phyloP scores from a whole-genome alignment of 2,797 vertebrate species.

The Gastrophryne carolinensis region DNA sequence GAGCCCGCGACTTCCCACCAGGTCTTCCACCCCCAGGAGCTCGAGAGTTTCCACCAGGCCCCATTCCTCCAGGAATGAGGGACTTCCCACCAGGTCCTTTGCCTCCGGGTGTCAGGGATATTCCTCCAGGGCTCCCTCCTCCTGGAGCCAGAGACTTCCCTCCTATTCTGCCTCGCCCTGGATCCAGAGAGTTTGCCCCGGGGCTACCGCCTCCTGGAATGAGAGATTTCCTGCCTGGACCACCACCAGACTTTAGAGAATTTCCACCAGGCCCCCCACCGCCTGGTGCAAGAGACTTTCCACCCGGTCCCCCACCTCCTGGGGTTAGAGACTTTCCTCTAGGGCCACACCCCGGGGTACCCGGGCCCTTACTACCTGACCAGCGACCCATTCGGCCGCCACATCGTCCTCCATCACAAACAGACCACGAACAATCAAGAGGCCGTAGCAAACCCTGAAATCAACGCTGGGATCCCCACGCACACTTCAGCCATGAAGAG shows the following conservation, averaged over 20 bases:
- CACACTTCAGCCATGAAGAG: conserved; percentile 45
- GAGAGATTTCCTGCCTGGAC: conserved; percentile 27
- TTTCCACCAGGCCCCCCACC: conserved; percentile 23
- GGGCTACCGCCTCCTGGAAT: not conserved
- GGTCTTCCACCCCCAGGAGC: conserved; percentile 5
- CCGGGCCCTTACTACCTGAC: not conserved
- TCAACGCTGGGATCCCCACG: conserved; percentile 5
- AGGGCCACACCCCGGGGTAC: conserved; percentile 49
- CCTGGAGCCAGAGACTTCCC: conserved; percentile 22
- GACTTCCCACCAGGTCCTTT: conserved; percentile 21
- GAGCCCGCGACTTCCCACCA: not conserved
- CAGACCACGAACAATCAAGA: conserved; percentile 58
- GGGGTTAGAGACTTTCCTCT: conserved; percentile 65
- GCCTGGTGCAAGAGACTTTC: conserved; percentile 31
- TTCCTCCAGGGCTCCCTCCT: not conserved
- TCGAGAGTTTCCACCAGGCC: not conserved
- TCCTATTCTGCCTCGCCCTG: not conserved
- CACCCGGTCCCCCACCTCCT: conserved; percentile 55
- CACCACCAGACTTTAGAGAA: conserved; percentile 52
- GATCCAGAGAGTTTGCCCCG: not conserved
- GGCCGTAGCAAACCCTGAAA: conserved; percentile 59
- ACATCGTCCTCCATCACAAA: conserved; percentile 27
- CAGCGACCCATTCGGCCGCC: conserved; percentile 20
- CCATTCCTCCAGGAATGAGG: not conserved
- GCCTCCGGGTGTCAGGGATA: not conserved